A percentile compares a stretch with the other conserved stretches of the same genome.
Conservation (phyloP, 2,888 invertebrate species). For the Siphlonurus alternatus region DNA sequence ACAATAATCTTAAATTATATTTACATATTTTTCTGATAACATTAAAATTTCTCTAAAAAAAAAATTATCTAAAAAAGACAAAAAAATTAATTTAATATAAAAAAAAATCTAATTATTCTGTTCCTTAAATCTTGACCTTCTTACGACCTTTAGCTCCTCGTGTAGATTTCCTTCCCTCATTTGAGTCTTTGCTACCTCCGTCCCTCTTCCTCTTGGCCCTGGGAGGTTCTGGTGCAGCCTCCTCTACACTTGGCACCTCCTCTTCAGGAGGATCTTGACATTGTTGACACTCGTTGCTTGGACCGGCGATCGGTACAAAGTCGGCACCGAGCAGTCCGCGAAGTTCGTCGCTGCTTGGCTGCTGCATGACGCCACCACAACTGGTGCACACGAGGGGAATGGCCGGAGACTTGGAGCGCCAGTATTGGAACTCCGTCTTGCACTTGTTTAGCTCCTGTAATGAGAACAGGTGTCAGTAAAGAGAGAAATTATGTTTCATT, state of each 20-base stretch:
- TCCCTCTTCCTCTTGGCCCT: neutral
- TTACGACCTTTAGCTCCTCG: neutral
- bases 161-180: neutral
- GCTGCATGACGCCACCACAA: slow-evolving; percentile 43
- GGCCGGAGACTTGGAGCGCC: slow-evolving; percentile 76
- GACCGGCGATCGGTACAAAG: slow-evolving; percentile 8
- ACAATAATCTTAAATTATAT: too few relatives aligned
- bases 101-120: too few relatives aligned
- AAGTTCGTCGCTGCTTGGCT: slow-evolving; percentile 7
- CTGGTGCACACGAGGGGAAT: slow-evolving; percentile 52
- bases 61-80: too few relatives aligned
- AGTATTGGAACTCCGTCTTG: slow-evolving; percentile 80
- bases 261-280: neutral
- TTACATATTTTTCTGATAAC: too few relatives aligned
- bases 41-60: too few relatives aligned
- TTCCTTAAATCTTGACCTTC: neutral
- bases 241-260: neutral
- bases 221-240: neutral
- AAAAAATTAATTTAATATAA: too few relatives aligned
- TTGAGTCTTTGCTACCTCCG: neutral
- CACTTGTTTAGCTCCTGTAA: slow-evolving; percentile 73
- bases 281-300: slow-evolving; percentile 3
- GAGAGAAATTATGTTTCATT: too few relatives aligned
- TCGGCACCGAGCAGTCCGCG: neutral
- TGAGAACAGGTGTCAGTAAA: slow-evolving; percentile 5